Base-by-base conservation (phyloP, 2,113 vertebrate species). In the Aramus guarauna region DNA sequence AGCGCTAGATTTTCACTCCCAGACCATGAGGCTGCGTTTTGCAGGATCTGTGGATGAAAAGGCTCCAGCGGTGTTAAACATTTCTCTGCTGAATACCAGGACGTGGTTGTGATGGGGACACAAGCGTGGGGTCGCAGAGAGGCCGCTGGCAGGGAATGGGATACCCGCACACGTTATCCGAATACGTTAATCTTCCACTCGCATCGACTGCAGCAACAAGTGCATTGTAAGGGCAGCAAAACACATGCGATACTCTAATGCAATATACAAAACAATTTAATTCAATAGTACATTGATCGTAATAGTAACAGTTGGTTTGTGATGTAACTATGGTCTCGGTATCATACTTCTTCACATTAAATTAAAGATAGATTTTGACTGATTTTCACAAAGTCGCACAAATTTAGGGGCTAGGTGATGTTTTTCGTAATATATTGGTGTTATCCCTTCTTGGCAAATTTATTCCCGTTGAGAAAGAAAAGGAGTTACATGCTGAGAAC, bases 361-460 rank as follows among this genome's bases (percentile, higher is more conserved):
- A 88, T 91, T 80, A 93, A 87, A 91, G 81, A 77, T 19, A 85
- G 88, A 92, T 96, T 96, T 87, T 73, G 92, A 75, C 72, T 55
- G 71, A 93, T 95, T 94, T 74, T 73, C 77, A 91, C 47, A 11
- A 82, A 91, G 78, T 63, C 0, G 0, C 68, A 67, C 55, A 71
- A 78, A 81, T 92, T 48, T 77, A 84, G 69, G 79, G 83, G 78
- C 90, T 0, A 20, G 68, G 34, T 87, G 81, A 58, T 91, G 39
- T 73, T 97, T 89, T 88, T 79, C 76, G 58, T 94, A 79, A 43
- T 43, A 82, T 77, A 66, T 75, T 72, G 94, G 78, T 82, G 73
- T 94, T 97, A 79, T 43, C 89, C 91, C 85, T 85, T 71, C 85
- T 71, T 15, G 21, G 93, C 63, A 92, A 95, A 93, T 92, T 74